A percentile compares a stretch with the other conserved stretches of the same genome.
These are phyloP conservation scores for Zoanthus gigantus DNA, from an alignment of 92 coral and sea anemone species.

Conservation along the genomic window DNA sequence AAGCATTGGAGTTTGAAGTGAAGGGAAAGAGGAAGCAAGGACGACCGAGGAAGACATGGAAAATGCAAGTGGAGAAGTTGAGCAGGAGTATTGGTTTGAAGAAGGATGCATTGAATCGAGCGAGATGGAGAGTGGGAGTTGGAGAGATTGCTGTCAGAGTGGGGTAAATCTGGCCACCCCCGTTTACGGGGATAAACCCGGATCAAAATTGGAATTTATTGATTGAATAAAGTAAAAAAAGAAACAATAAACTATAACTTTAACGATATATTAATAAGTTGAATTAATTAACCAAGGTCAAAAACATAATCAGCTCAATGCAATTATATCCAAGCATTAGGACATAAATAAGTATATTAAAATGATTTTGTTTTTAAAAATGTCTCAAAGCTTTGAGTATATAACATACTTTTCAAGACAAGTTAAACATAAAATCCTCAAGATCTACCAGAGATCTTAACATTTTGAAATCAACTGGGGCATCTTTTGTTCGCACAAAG, in stretches of 20 bases:
- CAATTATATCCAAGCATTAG: slow-evolving; percentile 7
- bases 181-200: slow-evolving; percentile 4
- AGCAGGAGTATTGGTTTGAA: too few relatives aligned
- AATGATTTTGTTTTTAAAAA: background rate
- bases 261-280: background rate
- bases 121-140: too few relatives aligned
- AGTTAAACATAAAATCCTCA: background rate
- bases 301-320: background rate
- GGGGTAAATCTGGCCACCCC: too few relatives aligned
- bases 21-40: background rate
- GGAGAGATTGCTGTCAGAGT: too few relatives aligned
- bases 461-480: slow-evolving; percentile 13
- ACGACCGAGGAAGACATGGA: too few relatives aligned
- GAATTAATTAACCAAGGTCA: slow-evolving; percentile 15
- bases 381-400: slow-evolving; percentile 9
- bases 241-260: too few relatives aligned
- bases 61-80: too few relatives aligned
- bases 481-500: slow-evolving; percentile 6
- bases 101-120: too few relatives aligned
- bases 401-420: slow-evolving; percentile 9
- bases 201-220: background rate
- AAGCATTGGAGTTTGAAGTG: slow-evolving; percentile 38
- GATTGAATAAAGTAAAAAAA: too few relatives aligned
- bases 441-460: slow-evolving; percentile 7
- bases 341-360: background rate